phyloP scores from a whole-genome alignment of 2,888 invertebrate genomes.

The Cerastoderma edule region DNA sequence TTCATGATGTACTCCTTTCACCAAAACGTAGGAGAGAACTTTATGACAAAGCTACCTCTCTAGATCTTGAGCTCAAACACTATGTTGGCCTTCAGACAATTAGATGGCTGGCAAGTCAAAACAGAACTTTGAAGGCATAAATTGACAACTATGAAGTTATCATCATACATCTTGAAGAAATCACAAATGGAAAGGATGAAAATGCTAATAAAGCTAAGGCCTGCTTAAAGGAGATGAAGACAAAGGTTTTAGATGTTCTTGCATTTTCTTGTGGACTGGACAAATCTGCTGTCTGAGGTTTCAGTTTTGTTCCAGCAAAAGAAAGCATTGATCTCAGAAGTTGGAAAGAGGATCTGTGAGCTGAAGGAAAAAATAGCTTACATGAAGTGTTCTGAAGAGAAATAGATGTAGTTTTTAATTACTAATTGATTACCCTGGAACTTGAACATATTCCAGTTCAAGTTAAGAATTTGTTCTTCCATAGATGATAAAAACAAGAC shows the following conservation, averaged over 20 bases:
- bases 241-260: constrained; percentile 31
- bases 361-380: constrained; percentile 20
- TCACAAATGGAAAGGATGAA: constrained; percentile 27
- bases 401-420: no score
- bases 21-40: constrained; percentile 44
- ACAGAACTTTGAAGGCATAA: constrained; percentile 34
- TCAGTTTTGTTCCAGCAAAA: constrained; percentile 33
- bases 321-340: constrained; percentile 30
- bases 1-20: constrained; percentile 40
- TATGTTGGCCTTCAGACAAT: constrained; percentile 37
- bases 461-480: no score
- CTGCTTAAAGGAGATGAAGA: constrained; percentile 23
- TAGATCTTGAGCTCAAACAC: constrained; percentile 38
- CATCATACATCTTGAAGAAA: constrained; percentile 38
- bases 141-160: constrained; percentile 43
- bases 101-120: constrained; percentile 46
- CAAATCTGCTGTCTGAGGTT: constrained; percentile 29
- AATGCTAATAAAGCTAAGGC: constrained; percentile 19
- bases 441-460: no score
- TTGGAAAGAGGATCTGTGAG: constrained; percentile 15
- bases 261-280: constrained; percentile 30
- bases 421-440: no score
- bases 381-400: constrained; percentile 18
- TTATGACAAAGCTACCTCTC: constrained; percentile 24
- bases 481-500: no score